Evolutionary conservation across 2,888 invertebrate species (phyloP), one percentile per base, ranked within the genome.

Genomic region (Eupithecia subfuscata): DNA sequence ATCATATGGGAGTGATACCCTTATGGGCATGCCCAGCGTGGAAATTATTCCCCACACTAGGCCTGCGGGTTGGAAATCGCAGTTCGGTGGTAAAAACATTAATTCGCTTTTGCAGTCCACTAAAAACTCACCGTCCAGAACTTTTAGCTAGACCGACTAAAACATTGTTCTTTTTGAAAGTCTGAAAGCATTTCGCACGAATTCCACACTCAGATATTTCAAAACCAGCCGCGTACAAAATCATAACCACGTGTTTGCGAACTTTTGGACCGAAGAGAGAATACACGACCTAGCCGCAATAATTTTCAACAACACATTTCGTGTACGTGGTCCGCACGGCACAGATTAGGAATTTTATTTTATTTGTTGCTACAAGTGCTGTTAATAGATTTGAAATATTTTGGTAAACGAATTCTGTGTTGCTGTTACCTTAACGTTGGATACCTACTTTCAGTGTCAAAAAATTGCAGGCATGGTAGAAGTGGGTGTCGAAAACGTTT

Each of bases 211-310:
- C n/a, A 40, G 67, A 22, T 67, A 45, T 75, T 63, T 71, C 60
- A 71, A 52, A 75, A 37, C 45, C 71, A 16, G 43, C 64, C 60
- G 67, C 73, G 73, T 70, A 70, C 63, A 60, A 48, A 73, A 60
- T 72, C 60, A 70, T 75, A 67, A 40, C 75, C 67, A 67, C 73
- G 56, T 75, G 75, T 75, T 75, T 70, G 69, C 16, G 56, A 73
- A 73, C 70, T 71, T 73, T 75, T 70, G 72, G 67, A 45, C n/a
- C 67, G n/a, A 69, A 73, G 67, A 56, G 56, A 60, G 43, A 37
- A 37, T 25, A 75, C 73, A 45, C 40, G 56, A 70, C 40, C 18
- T 48, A n/a, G n/a, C 70, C 70, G 73, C 73, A 70, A 75, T 75
- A 67, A 60, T 70, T 69, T 70, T 63, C 40, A 3, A 67, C 56